Evolutionary conservation across 1,140 invertebrate species (phyloP).

Genomic region (Zelostemma sp.): DNA sequence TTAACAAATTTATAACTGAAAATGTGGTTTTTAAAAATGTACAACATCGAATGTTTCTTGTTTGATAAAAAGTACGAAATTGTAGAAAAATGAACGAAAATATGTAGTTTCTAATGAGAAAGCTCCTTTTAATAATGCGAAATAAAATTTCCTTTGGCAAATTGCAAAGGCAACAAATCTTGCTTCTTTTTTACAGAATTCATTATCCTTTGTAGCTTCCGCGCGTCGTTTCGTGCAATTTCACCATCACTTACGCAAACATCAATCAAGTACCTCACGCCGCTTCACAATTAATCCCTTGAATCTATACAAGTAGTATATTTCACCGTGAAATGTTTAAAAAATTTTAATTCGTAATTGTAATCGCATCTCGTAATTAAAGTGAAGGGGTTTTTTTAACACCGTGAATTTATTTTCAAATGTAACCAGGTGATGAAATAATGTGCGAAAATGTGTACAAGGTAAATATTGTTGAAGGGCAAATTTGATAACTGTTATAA

Average conservation of each 20-base stretch:
- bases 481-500: too few species aligned
- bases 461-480: background rate
- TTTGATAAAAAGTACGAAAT: background rate
- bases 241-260: slow-evolving; percentile 37
- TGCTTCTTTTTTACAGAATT: slow-evolving; percentile 10
- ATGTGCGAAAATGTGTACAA: background rate
- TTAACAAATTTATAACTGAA: too few species aligned
- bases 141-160: background rate
- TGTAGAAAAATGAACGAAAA: background rate
- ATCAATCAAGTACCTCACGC: slow-evolving; percentile 26
- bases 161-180: slow-evolving; percentile 11
- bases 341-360: too few species aligned
- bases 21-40: background rate
- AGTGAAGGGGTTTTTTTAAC: too few species aligned
- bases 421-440: too few species aligned
- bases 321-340: too few species aligned
- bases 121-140: background rate
- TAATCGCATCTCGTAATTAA: too few species aligned
- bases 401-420: too few species aligned
- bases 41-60: background rate
- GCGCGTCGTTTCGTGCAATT: slow-evolving; percentile 26
- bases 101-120: background rate
- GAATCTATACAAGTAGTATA: slow-evolving; percentile 10
- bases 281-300: slow-evolving; percentile 30
- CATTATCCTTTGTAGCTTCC: slow-evolving; percentile 17